Base-by-base conservation (phyloP, 2,888 invertebrate species). In the Orthosia gracilis region DNA sequence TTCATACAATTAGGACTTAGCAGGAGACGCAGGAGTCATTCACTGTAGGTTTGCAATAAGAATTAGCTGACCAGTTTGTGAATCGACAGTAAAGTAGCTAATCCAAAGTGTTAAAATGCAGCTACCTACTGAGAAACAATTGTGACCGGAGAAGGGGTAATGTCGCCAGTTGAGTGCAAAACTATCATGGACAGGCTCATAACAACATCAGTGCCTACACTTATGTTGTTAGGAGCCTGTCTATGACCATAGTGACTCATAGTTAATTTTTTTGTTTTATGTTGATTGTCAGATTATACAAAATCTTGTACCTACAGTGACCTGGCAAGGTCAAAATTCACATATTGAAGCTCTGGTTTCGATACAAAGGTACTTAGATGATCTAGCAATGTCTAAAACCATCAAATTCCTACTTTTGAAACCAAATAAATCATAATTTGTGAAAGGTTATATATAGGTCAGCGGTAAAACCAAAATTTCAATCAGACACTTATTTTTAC, bases 401-500 rank as follows among this genome's bases (percentile, higher is more conserved):
- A 72, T 40, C 18, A 58, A 50, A 58, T n/a, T 50, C 3, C 9
- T 11, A 7, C 13, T 23, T 23, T 40, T 68, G n/a, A 50, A 23
- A 50, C 9, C 31, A 54, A 57, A 40, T 13, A n/a, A 13, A 71
- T 13, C 12, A 68, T 57, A 57, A 4, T 68, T 23, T 18, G 17
- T 40, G 0, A 40, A 57, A 57, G 31, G 13, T n/a, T 21, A 31
- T 15, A 57, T 21, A 49, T 15, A 57, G 26, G 18, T 55, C n/a
- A 65, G 45, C 45, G 17, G 18, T 4, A 57, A 68, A 50, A n/a
- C 49, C 49, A 23, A 50, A 58, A 71, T 23, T n/a, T 57, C 50
- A 58, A 68, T 54, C 9, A 54, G 26, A 17, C 2, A 18, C 9
- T 68, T 23, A 49, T 21, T 54, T 45, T 26, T 45, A n/a, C 18